Conservation (phyloP, 2,113 vertebrate genomes). For the Phalacrocorax brasilianus region DNA sequence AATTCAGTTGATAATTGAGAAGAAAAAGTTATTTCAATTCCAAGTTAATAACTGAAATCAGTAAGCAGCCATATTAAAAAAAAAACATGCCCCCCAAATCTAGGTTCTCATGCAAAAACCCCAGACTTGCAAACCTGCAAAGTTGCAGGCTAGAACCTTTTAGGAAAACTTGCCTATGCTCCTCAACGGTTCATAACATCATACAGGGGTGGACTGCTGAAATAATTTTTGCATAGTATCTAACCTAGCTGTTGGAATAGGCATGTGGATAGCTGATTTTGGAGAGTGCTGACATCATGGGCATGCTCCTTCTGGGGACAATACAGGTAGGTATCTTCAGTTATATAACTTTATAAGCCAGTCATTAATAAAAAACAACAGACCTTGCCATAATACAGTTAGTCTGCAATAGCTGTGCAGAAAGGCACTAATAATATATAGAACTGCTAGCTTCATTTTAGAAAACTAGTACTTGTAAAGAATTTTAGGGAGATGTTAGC, state of each 20-base stretch:
- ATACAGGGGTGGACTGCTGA: not conserved
- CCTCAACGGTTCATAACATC: not conserved
- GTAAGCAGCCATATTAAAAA: not conserved
- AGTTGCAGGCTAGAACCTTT: not conserved
- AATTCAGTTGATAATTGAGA: not conserved
- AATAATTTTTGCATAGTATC: not conserved
- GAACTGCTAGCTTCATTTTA: not conserved
- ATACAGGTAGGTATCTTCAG: not conserved
- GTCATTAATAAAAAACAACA: not conserved
- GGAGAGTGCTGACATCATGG: not conserved
- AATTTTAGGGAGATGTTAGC: not conserved
- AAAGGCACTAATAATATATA: not conserved
- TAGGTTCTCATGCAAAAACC: not conserved
- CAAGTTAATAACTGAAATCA: not conserved
- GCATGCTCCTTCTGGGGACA: not conserved
- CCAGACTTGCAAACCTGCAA: not conserved
- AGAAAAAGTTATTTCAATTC: not conserved
- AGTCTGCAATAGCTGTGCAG: not conserved
- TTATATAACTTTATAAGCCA: not conserved
- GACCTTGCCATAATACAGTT: not conserved
- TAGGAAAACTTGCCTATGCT: not conserved
- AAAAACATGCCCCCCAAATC: not conserved
- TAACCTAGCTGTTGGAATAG: not conserved
- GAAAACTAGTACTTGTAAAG: not conserved
- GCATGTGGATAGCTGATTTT: not conserved